These are phyloP conservation scores for Aricia artaxerxes DNA, from an alignment of 2,888 invertebrate genomes.

Conservation along the genomic window DNA sequence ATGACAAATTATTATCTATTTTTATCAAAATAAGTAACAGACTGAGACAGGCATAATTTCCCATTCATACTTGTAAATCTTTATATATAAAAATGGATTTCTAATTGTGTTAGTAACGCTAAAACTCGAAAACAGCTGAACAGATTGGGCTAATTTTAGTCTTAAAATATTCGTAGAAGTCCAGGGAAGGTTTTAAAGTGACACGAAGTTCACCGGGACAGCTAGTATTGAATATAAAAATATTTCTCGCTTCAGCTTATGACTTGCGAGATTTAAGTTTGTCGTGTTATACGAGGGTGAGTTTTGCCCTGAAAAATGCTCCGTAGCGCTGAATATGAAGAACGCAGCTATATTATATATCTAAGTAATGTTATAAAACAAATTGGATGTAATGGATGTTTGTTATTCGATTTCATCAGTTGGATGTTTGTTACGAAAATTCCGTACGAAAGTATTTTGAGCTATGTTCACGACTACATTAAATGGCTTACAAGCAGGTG, in stretches of 20 bases:
- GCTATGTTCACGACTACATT: background rate
- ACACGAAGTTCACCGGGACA: too few relatives aligned
- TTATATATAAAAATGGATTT: too few relatives aligned
- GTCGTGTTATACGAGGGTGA: constrained; percentile 64
- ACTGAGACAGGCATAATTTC: too few relatives aligned
- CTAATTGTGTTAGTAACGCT: too few relatives aligned
- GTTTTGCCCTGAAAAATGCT: constrained; percentile 74
- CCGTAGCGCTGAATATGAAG: constrained; percentile 47
- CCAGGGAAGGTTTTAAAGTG: too few relatives aligned
- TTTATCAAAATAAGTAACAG: too few relatives aligned
- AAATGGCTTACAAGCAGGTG: too few relatives aligned
- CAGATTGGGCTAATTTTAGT: too few relatives aligned
- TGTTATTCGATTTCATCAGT: background rate
- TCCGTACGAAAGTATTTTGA: background rate
- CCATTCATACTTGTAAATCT: too few relatives aligned
- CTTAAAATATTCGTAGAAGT: too few relatives aligned
- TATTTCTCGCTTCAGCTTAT: constrained; percentile 34
- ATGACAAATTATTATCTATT: too few relatives aligned
- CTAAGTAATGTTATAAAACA: background rate
- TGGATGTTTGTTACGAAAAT: background rate
- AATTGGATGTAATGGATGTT: constrained; percentile 2
- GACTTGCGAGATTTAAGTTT: constrained; percentile 52
- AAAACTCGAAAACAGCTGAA: too few relatives aligned
- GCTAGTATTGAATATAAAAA: background rate
- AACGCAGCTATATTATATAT: constrained; percentile 24